Conservation (phyloP, 2,888 invertebrate species). For the Apamea sordens region DNA sequence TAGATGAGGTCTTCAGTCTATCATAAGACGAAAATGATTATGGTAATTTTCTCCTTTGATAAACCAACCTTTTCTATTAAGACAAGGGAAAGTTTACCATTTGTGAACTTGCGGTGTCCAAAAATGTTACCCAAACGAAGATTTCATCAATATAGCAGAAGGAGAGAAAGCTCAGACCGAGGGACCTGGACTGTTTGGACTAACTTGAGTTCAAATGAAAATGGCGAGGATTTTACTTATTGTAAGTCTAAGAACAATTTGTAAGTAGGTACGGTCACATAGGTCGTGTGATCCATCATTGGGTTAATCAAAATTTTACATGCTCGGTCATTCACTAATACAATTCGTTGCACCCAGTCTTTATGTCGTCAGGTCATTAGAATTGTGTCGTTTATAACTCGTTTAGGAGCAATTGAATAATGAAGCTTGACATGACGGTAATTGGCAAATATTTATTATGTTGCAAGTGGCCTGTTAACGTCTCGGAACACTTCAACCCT, state of each 20-base stretch:
- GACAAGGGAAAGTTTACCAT: not conserved
- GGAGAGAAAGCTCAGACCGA: not conserved
- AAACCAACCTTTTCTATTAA: not conserved
- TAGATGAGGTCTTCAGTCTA: not conserved
- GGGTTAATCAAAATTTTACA: slow-evolving; percentile 69
- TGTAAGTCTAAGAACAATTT: not conserved
- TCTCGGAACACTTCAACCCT: not conserved
- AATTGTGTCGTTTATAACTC: slow-evolving; percentile 22
- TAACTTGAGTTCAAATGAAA: not conserved
- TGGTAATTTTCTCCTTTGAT: not conserved
- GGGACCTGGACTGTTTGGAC: not conserved
- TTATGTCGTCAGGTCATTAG: slow-evolving; percentile 40
- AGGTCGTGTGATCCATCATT: slow-evolving; percentile 65
- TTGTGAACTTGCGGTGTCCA: not conserved
- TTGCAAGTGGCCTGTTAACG: slow-evolving; percentile 13
- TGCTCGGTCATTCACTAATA: slow-evolving; percentile 61
- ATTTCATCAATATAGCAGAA: not conserved
- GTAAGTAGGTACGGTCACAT: slow-evolving; percentile 7
- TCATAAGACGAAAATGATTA: not conserved
- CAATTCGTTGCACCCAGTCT: slow-evolving; percentile 68
- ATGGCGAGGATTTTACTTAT: not conserved
- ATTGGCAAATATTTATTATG: slow-evolving; percentile 28
- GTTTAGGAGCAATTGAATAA: slow-evolving; percentile 35
- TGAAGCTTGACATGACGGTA: slow-evolving; percentile 2
- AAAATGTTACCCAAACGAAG: not conserved